phyloP scores from a whole-genome alignment of 2,113 vertebrate genomes.

The Ceuthmochares aereus region DNA sequence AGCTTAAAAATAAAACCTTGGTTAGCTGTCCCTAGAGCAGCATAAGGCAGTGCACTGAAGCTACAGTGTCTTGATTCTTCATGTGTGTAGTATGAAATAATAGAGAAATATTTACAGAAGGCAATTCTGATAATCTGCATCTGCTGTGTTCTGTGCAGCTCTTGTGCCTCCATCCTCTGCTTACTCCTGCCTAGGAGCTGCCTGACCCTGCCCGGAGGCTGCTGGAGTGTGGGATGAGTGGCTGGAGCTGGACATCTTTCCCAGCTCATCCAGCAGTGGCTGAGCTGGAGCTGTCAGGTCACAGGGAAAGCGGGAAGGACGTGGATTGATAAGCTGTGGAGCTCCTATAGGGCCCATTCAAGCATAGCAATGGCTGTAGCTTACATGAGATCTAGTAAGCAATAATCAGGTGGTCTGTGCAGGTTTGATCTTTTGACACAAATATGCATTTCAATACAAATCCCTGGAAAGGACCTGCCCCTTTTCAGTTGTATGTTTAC shows the following conservation, averaged over 20 bases:
- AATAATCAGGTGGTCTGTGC: neutral
- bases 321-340: accelerated
- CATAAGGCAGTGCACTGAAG: neutral
- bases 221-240: accelerated
- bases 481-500: neutral
- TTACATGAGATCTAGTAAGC: neutral
- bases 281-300: no score
- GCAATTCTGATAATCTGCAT: neutral
- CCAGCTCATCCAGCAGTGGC: accelerated
- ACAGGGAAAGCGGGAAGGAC: neutral
- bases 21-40: neutral
- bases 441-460: neutral
- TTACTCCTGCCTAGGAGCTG: neutral
- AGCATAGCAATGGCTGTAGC: neutral
- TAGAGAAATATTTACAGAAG: neutral
- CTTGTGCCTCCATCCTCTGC: neutral
- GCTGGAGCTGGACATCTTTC: neutral
- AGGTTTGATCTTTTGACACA: neutral
- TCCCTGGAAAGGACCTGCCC: neutral
- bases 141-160: neutral
- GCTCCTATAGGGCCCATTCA: neutral
- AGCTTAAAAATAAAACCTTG: neutral
- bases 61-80: neutral
- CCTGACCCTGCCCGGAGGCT: neutral
- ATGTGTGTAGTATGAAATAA: neutral